Base-by-base conservation (phyloP, 2,797 vertebrate genomes). In the Holocentrus rufus region DNA sequence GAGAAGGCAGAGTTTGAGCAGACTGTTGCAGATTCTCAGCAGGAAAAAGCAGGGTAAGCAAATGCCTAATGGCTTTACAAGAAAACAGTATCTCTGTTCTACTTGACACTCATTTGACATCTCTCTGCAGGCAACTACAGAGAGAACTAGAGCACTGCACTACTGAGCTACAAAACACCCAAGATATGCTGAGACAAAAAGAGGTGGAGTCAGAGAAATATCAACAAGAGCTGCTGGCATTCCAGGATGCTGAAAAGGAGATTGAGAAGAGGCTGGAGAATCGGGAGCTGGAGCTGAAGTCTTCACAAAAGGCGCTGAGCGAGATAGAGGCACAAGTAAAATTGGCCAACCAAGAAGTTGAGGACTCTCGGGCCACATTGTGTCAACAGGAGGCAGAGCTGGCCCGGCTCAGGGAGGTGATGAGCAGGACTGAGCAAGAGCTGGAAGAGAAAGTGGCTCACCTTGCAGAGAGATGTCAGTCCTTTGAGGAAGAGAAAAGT, bases 401-500 rank as follows among this genome's bases (percentile, higher is more conserved):
- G 2, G 54, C 87, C 13, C 76, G 85, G 25, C 91, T 98, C 36
- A 94, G 87, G 52, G 93, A 93, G n/a, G 87, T 92, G 39, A 89
- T 97, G 44, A 91, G 92, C 65, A 90, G 89, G 39, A 96, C 93
- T 0, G 93, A 95, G 79, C 90, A 88, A 59, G 89, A 93, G 53
- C 90, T 96, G 59, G 92, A 92, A 71, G 92, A 95, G 87, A 77
- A 94, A 72, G 90, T 95, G 25, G 86, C 93, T 27, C 94, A 95
- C 61, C 90, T 97, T 27, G 93, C 89, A 62, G 92, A 94, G 56
- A 94, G 89, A 23, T 97, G 92, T 89, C 86, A 95, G 18, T 70
- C 89, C 25, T 93, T 95, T 31, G 93, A 96, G 77, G 89, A 95
- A 47, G 95, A 97, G 78, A 95, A 94, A 92, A 95, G 98, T 99